Evolutionary conservation across 2,797 vertebrate species (phyloP).

Genomic region (Oceanodroma leucorhoa): DNA sequence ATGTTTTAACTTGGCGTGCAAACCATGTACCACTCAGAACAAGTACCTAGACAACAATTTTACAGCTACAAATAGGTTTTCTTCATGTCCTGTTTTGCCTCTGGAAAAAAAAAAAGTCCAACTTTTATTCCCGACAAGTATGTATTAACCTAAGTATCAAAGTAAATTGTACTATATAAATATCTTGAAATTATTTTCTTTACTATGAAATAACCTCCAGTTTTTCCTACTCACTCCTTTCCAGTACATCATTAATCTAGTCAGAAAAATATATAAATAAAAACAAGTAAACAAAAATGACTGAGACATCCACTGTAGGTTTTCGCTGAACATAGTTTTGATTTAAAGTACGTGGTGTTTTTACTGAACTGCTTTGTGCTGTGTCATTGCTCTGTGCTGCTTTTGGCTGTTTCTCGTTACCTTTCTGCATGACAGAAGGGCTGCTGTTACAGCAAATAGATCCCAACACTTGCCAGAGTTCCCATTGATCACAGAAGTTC

Average conservation of each 20-base stretch:
- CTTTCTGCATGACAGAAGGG: background rate
- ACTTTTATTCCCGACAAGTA: background rate
- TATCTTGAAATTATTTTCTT: background rate
- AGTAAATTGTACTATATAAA: background rate
- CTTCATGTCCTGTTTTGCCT: background rate
- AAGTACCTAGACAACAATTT: background rate
- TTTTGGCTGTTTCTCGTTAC: background rate
- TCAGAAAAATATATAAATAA: background rate
- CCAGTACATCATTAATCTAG: background rate
- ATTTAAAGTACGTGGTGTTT: background rate
- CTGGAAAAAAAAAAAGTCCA: background rate
- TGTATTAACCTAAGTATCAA: background rate
- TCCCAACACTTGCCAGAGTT: background rate
- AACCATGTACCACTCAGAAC: background rate
- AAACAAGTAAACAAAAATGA: background rate
- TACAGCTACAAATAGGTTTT: background rate
- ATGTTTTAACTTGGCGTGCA: background rate
- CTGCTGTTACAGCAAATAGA: background rate
- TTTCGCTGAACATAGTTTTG: background rate
- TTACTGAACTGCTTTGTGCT: background rate
- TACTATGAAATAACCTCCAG: background rate
- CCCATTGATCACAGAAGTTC: background rate
- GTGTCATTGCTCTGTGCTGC: background rate
- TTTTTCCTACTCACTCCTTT: background rate
- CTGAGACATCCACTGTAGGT: background rate